Evolutionary conservation across 1,140 invertebrate genomes (phyloP), one percentile per base, ranked within the genome.

Genomic region (Orchestia grillus): DNA sequence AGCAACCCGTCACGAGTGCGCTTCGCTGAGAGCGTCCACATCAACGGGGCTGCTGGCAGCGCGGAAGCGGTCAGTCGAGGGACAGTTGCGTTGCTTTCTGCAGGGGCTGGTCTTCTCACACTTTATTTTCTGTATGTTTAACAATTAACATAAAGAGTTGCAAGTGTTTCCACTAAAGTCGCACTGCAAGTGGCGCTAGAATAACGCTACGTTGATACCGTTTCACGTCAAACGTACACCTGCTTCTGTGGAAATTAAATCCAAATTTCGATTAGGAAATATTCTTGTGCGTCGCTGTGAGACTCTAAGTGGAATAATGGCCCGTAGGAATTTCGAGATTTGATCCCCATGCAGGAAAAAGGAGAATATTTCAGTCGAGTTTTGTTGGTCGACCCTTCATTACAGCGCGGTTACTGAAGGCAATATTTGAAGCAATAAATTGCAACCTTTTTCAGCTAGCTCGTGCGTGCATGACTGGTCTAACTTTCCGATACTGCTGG

Each of bases 11-110:
- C 98, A n/a, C 98, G 98, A 96, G 99, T 99, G 0, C 97, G 99
- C 41, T 99, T 99, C 97, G 98, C 99, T 0, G 98, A 99, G 97
- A 98, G 98, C 95, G 98, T 99, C 43, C 98, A 98, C 97, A 98
- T 99, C 95, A 99, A 99, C 97, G 98, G 98, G 96, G 98, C 98
- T 0, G 97, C 97, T 96, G 92, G 92, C 92, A 94, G 11, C 92
- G 92, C 92, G 1, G 92, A 94, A 45, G 92, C 36, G 41, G 92
- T 94, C 36, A 94, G 92, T 94, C 4, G 88, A 1, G 62, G 62
- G 15, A 23, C 62, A 1, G 62, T 77, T 23, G 62, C 28, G 62
- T 77, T 23, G 62, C 28, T 77, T 77, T 36, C 62, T 77, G 62
- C 3, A 23, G 28, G 15, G 15, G 36, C 28, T 77, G 15, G 28